Evolutionary conservation across 2,888 invertebrate species (phyloP), one percentile per base, ranked within the genome.

Genomic region (Alloscopus bannaensis): DNA sequence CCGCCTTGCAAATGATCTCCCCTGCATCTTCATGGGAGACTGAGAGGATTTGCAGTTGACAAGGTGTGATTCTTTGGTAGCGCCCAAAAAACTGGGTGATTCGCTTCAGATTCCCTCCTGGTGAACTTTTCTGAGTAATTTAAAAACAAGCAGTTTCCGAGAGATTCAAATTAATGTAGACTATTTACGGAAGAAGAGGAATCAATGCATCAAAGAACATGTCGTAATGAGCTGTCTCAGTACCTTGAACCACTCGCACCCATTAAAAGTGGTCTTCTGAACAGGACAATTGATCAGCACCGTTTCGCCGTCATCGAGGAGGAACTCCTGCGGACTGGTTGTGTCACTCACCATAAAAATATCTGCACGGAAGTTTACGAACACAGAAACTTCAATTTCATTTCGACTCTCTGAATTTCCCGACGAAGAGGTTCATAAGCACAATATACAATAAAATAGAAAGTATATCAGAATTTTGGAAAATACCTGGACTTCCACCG

Each of bases 211-310:
- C n/a, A n/a, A n/a, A n/a, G n/a, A n/a, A n/a, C n/a, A n/a, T n/a
- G 40, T 16, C 13, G 13, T 47, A 11, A 47, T n/a, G n/a, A n/a
- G n/a, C n/a, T n/a, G n/a, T n/a, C n/a, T n/a, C n/a, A 65, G 72
- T 76, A 86, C 86, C 81, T 84, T 84, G 50, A 62, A 84, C 86
- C 86, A 86, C 28, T 84, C 84, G 60, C 81, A 84, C 18, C 79
- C 42, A 8, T 64, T 13, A 3, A 28, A 26, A 16, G 62, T 77
- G n/a, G 78, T 66, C 28, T 79, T 69, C 11, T 55, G 76, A 11
- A 81, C 24, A 16, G 81, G 76, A 66, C 86, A 86, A 2, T 70
- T 60, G 1, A 86, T 73, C 22, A 83, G 81, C 1, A 83, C 84
- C 40, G 83, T 83, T 11, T 80, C 80, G 6, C 86, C 79, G 8